phyloP scores from a whole-genome alignment of 2,113 vertebrate genomes.

The Ctenomys sociabilis region DNA sequence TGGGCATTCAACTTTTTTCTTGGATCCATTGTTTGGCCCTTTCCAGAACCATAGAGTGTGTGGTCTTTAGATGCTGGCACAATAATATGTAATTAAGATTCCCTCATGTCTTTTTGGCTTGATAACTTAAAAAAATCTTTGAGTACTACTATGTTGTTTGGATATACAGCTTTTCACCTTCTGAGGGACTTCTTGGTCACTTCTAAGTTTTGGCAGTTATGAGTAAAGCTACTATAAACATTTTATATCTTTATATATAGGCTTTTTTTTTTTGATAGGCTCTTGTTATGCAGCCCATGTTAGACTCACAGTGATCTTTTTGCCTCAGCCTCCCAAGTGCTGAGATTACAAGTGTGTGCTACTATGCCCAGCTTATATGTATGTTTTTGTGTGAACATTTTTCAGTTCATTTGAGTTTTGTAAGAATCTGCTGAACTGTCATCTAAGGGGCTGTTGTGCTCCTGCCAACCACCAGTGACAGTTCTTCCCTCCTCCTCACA shows the following conservation, averaged over 20 bases:
- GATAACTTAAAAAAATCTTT: not conserved
- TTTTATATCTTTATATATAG: not conserved
- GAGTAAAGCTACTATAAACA: not conserved
- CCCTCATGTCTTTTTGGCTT: not conserved
- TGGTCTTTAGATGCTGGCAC: not conserved
- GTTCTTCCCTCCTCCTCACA: not conserved
- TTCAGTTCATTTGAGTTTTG: constrained; percentile 31
- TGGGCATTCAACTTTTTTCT: not conserved
- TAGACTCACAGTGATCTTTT: not conserved
- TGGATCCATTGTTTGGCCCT: not conserved
- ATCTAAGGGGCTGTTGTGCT: not conserved
- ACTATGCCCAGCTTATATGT: not conserved
- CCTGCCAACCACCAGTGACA: not conserved
- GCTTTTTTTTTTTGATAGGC: not conserved
- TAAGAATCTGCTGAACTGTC: not conserved
- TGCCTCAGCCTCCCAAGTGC: not conserved
- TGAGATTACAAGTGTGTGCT: not conserved
- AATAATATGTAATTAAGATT: not conserved
- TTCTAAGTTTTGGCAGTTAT: not conserved
- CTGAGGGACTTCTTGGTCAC: not conserved
- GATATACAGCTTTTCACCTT: not conserved
- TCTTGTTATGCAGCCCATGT: not conserved
- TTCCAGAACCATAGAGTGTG: not conserved
- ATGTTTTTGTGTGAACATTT: not conserved
- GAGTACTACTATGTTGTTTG: not conserved